Base-by-base conservation (phyloP, 1,140 invertebrate genomes). In the Drosophila hydei region DNA sequence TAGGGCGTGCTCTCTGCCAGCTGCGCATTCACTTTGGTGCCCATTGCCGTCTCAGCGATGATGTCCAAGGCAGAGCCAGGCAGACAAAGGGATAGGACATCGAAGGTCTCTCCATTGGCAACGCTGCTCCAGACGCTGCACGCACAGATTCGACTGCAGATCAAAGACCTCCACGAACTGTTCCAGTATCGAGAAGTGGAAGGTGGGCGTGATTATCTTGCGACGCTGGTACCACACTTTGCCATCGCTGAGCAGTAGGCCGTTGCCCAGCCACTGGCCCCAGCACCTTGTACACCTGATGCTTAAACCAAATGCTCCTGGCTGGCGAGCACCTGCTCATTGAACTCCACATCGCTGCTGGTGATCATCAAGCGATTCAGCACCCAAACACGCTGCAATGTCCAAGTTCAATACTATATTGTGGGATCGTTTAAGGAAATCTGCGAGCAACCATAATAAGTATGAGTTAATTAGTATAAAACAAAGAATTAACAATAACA, bases 1-100 rank as follows among this genome's bases (percentile, higher is more conserved):
- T 97, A 98, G 73, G 94, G 93, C 0, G 95, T 95, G 45, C 95
- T 92, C 2, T 89, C 88, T 59, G 95, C 91, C 38, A 91, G 92
- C 92, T 97, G 97, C 0, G 95, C 95, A 89, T 95, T 92, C 3
- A 97, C 91, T 51, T 94, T 93, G 2, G 94, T 93, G 7, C 97
- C 97, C 96, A 98, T 97, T 2, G 96, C 96, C 2, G 96, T 96
- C 92, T 98, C 96, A 93, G 91, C 25, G 91, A 92, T 77, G 11
- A 89, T 79, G 23, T 85, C 96, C 51, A 90, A 36, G 0, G 89
- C 80, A 0, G n/a, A n/a, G 74, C 76, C 18, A 79, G 16, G 23
- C 77, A 89, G n/a, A 90, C 60, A 14, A 54, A 67, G 0, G 69
- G 56, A 16, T 84, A 70, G n/a, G 3, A 90, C 54, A 75, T 90